Conservation (phyloP, 1,140 invertebrate genomes). For the Saxidomus purpurata region DNA sequence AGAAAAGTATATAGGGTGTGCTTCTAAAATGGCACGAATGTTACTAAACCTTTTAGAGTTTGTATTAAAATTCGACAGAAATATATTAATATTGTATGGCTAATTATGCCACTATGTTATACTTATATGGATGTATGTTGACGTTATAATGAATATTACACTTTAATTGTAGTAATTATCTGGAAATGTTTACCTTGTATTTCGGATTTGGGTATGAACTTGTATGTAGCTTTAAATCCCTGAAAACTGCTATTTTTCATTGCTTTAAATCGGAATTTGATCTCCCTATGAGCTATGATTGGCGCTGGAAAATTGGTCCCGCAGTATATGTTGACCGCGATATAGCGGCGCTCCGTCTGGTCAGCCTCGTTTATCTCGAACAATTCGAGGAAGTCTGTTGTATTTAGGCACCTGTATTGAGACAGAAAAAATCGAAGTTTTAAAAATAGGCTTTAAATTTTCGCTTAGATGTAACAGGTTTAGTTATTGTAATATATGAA, state of each 20-base stretch:
- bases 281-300: slow-evolving; percentile 46
- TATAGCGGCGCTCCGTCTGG: not conserved
- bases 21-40: no score
- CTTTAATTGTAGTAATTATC: no score
- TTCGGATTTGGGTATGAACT: slow-evolving; percentile 58
- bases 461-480: no score
- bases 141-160: no score
- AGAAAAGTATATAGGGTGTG: no score
- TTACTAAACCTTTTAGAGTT: no score
- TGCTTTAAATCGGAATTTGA: slow-evolving; percentile 63
- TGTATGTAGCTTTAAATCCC: slow-evolving; percentile 68
- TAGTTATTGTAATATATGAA: no score
- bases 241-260: slow-evolving; percentile 43
- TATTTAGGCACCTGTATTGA: slow-evolving; percentile 60
- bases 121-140: no score
- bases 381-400: slow-evolving; percentile 42
- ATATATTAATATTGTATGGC: no score
- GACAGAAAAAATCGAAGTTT: not conserved
- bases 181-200: slow-evolving; percentile 30
- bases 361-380: slow-evolving; percentile 6
- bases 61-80: no score
- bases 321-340: slow-evolving; percentile 52
- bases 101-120: no score
- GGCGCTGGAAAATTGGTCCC: slow-evolving; percentile 56
- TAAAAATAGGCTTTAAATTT: not conserved